Base-by-base conservation (phyloP, 2,797 vertebrate genomes). In the Pseudochaenichthys georgianus region DNA sequence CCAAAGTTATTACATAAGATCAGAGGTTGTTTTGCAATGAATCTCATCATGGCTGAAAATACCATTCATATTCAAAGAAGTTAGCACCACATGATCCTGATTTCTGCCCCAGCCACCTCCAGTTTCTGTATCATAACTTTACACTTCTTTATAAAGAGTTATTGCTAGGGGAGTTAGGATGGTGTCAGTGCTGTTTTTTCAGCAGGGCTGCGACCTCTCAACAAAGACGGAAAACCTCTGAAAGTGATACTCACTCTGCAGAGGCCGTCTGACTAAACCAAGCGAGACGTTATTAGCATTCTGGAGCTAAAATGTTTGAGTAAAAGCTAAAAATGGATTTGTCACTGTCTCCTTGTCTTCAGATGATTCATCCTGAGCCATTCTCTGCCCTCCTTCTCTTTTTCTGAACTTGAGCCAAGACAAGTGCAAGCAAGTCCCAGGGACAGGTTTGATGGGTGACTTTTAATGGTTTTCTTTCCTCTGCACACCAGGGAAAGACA, bases 251-350 rank as follows among this genome's bases (percentile, higher is more conserved):
- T 68, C 74, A 13, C 85, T 82, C 82, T 87, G 77, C 78, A 82
- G 86, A 88, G 82, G 83, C 75, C 61, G 67, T 53, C 79, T 67
- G 55, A 62, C 77, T 71, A 86, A 93, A 88, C 78, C 89, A 91
- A 93, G 84, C 86, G 74, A 90, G 88, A 89, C 81, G 73, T 87
- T 91, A 92, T 95, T 94, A 91, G 90, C 90, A 89, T 91, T 91
- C 91, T 93, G 83, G 64, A 74, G 88, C 65, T 84, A 85, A 92
- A 90, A 92, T 89, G 86, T 94, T 91, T 92, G 82, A 90, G 89
- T 82, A 90, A 62, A 86, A 81, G 85, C 80, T 91, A 88, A 90
- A 91, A 88, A 91, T 74, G 86, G 86, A 94, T 94, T 92, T 91
- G 87, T 93, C 93, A 94, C 84, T 93, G 92, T 94, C 92, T 92